Base-by-base conservation (phyloP, 2,888 invertebrate species). In the Orchesellides sinensis region DNA sequence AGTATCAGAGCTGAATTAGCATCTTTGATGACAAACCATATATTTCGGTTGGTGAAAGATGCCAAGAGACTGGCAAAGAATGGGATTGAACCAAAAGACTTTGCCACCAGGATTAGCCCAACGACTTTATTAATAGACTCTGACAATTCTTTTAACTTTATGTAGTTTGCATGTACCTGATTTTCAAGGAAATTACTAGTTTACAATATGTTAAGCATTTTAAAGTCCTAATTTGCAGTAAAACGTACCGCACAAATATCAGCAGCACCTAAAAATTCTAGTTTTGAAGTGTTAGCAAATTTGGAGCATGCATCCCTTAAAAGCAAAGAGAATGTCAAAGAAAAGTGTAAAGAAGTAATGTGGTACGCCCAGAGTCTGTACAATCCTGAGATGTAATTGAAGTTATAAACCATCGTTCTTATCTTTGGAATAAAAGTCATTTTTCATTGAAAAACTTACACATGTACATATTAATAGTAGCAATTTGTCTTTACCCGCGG, bases 21-120 rank as follows among this genome's bases (percentile, higher is more conserved):
- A 10, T 63, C 63, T 63, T 63, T 63, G 2, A 35, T 1, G 2
- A 63, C 1, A 66, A 23, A 66, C 66, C 66, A 47, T 1, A 14
- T 2, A 4, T 45, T 19, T 25, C 66, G 23, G 8, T 23, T 23
- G 1, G 19, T 8, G 25, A 66, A 47, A 2, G 17, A 14, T 2
- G 45, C 47, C 2, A 47, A 14, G 10, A 66, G 25, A 25, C 17
- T 14, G 8, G 66, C 3, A 23, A 47, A 66, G 27, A 32, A 45
- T 12, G 66, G 66, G 5, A 66, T 47, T 5, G 47, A 66, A n/a
- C 45, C 23, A 6, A 23, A n/a, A 10, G 45, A 14, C 3, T 8
- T 12, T 1, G 29, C 27, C 3, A 14, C 65, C 21, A 65, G 2
- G 2, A 65, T 6, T 2, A 47, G 23, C 21, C 66, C 66, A 21